Percentiles rank a stretch among this genome's conserved stretches.
phyloP scores from a whole-genome alignment of 2,113 vertebrate genomes.

The Neopipo cinnamomea region DNA sequence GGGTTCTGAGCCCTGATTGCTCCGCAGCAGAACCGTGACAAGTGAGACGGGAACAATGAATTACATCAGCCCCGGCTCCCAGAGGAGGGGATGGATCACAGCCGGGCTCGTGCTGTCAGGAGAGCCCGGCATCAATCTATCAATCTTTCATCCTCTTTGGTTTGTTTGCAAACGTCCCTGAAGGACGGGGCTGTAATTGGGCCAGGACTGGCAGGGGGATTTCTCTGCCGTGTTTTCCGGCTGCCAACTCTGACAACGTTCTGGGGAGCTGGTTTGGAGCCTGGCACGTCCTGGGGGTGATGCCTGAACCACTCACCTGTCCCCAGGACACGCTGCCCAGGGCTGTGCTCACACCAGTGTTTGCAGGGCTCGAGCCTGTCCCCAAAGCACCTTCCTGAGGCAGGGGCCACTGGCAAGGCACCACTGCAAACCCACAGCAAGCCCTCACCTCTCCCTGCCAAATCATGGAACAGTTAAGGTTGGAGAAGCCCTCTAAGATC shows the following conservation, averaged over 20 bases:
- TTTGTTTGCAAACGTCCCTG: conserved; percentile 29
- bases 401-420: fast-evolving
- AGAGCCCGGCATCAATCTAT: background rate
- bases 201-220: background rate
- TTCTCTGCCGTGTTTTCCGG: background rate
- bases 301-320: fast-evolving
- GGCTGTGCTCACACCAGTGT: fast-evolving
- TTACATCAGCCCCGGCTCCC: conserved; percentile 17
- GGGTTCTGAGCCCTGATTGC: conserved; percentile 10
- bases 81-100: conserved; percentile 22
- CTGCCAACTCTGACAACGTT: background rate
- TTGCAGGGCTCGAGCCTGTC: background rate
- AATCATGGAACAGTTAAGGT: fast-evolving
- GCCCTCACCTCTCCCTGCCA: fast-evolving
- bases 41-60: conserved; percentile 5
- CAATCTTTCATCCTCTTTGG: background rate
- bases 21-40: conserved; percentile 24
- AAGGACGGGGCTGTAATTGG: background rate
- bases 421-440: fast-evolving
- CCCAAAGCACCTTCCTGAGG: background rate
- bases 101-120: background rate
- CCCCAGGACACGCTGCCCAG: fast-evolving
- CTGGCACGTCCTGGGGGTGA: background rate
- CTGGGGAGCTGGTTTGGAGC: background rate
- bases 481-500: background rate